These are phyloP conservation scores for Botrylloides violaceus DNA, from an alignment of 23 tunicate species.

Conservation along the genomic window DNA sequence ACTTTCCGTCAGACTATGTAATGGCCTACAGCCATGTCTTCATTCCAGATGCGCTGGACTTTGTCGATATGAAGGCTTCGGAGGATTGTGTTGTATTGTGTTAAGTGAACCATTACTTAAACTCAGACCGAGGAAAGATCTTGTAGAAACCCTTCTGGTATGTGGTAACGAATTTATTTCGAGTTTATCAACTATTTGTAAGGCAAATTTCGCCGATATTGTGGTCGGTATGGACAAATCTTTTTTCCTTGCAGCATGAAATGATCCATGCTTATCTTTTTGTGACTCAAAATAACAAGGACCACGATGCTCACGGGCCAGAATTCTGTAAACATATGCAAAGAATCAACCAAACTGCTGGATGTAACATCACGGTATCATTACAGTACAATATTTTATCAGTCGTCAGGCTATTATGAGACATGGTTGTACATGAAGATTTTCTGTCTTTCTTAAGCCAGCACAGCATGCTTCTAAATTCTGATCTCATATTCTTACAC, in stretches of 20 bases:
- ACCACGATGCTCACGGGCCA: constrained; percentile 95
- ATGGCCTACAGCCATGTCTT: too few relatives aligned
- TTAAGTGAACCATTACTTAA: constrained; percentile 82
- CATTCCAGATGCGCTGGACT: constrained; percentile 88
- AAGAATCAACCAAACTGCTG: constrained; percentile 63
- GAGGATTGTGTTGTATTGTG: constrained; percentile 78
- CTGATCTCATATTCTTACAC: too few relatives aligned
- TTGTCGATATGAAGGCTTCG: constrained; percentile 89
- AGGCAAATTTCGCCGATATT: too few relatives aligned
- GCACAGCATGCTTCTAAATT: too few relatives aligned
- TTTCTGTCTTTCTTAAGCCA: too few relatives aligned
- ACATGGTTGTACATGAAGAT: too few relatives aligned
- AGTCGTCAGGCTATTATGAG: too few relatives aligned
- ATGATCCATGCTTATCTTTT: constrained; percentile 98
- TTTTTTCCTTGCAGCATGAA: constrained; percentile 59
- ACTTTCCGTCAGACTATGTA: too few relatives aligned
- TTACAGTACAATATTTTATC: too few relatives aligned
- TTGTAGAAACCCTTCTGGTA: constrained; percentile 92
- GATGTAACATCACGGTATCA: constrained; percentile 85
- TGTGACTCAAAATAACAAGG: constrained; percentile 87
- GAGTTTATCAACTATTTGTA: too few relatives aligned
- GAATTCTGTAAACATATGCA: constrained; percentile 83
- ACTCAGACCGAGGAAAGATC: constrained; percentile 80
- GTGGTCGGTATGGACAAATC: too few relatives aligned
- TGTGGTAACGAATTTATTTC: too few relatives aligned